Base-by-base conservation (phyloP, 2,113 vertebrate genomes). In the Colistium nudipinnis region DNA sequence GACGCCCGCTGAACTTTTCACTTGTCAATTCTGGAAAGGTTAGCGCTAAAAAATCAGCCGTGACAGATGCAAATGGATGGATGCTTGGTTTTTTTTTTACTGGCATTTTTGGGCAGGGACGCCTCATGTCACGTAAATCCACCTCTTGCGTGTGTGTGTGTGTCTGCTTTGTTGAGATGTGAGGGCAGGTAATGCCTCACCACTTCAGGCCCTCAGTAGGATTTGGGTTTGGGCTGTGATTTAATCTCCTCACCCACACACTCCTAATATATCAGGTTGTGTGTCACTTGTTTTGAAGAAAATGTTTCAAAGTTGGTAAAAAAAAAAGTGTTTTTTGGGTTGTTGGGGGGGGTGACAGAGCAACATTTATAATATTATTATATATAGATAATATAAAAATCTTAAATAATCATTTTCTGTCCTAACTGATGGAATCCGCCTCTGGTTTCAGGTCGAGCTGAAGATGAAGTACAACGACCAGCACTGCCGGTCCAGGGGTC, bases 401-500 rank as follows among this genome's bases (percentile, higher is more conserved):
- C n/a, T n/a, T n/a, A n/a, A n/a, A n/a, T n/a, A n/a, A n/a, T n/a
- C n/a, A n/a, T n/a, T n/a, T n/a, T n/a, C n/a, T n/a, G n/a, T n/a
- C n/a, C n/a, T n/a, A n/a, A n/a, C n/a, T n/a, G n/a, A n/a, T n/a
- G n/a, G n/a, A n/a, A n/a, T n/a, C n/a, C n/a, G 4, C 1, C 16
- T 56, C 13, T 48, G 35, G 2, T 73, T 84, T 27, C 86, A 99
- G 98, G 96, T 99, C 80, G 96, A 98, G 68, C 87, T 98, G 62
- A 99, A 99, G 84, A 96, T 96, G 92, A 95, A 95, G 24, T 99
- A 99, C 82, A 99, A 99, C 56, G 95, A 99, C 69, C 94, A 95
- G 59, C 94, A 98, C 89, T 94, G 92, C 83, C 95, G 91, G 85
- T 83, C 87, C 27, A 94, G 96, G 84, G 96, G 97, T 56, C 95